Evolutionary conservation across 2,888 invertebrate species (phyloP).

Genomic region (Aspidiotus destructor): DNA sequence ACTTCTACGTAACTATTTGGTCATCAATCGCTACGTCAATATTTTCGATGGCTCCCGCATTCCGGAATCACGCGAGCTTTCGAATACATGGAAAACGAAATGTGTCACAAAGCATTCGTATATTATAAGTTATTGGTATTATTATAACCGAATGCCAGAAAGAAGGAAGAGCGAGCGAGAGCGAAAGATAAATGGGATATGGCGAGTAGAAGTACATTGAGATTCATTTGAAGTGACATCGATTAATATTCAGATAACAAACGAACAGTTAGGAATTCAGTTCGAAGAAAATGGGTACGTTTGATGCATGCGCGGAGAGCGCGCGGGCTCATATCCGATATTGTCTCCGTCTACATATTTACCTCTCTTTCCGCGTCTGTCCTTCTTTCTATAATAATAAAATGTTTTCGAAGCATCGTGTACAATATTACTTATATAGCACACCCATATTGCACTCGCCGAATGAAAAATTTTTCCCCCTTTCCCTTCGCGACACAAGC

Average conservation of each 20-base stretch:
- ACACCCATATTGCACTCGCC: constrained; percentile 26
- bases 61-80: no score
- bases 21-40: no score
- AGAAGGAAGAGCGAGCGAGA: no score
- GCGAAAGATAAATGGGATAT: no score
- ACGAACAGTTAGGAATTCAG: constrained; percentile 25
- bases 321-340: constrained; percentile 7
- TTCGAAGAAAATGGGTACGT: constrained; percentile 25
- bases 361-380: constrained; percentile 2
- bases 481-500: constrained; percentile 6
- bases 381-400: constrained; percentile 17
- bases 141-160: no score
- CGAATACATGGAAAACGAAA: no score
- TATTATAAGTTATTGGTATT: no score
- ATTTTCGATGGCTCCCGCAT: no score
- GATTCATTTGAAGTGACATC: constrained; percentile 29
- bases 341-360: background rate
- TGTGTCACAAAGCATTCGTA: no score
- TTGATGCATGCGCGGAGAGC: background rate
- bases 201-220: background rate
- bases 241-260: constrained; percentile 30
- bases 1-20: no score
- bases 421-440: constrained; percentile 26
- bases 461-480: constrained; percentile 20
- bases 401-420: constrained; percentile 26